Percentiles rank a stretch among this genome's conserved stretches.
These are phyloP conservation scores for Polydrusus cervinus DNA, from an alignment of 2,888 invertebrate genomes.

Conservation along the genomic window DNA sequence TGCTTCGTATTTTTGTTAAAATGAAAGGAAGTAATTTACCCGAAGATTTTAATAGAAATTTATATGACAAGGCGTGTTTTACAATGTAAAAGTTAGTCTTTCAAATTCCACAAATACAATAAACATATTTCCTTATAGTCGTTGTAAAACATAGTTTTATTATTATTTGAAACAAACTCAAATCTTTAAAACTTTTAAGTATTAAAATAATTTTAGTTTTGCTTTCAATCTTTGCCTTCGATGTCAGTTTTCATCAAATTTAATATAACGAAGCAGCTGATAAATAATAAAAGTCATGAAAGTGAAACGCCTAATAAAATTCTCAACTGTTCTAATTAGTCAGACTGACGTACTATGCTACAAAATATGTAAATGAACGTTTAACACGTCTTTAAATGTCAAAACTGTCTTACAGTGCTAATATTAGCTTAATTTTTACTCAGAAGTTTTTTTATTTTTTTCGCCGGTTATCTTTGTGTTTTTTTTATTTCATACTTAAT, in stretches of 20 bases:
- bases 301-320: slow-evolving; percentile 38
- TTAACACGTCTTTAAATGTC: slow-evolving; percentile 35
- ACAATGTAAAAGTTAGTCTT: too few species aligned
- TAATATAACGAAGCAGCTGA: slow-evolving; percentile 7
- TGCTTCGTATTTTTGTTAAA: too few species aligned
- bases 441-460: not conserved
- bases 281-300: slow-evolving; percentile 26
- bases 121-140: too few species aligned
- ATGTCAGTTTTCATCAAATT: slow-evolving; percentile 2
- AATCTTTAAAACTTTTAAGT: too few species aligned
- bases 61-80: too few species aligned
- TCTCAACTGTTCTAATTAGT: slow-evolving; percentile 30
- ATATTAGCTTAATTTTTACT: not conserved
- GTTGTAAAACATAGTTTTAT: too few species aligned
- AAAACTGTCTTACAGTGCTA: not conserved
- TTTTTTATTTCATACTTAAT: too few species aligned
- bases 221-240: not conserved
- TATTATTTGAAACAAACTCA: too few species aligned
- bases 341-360: slow-evolving; percentile 8
- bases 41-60: too few species aligned
- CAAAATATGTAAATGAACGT: slow-evolving; percentile 35
- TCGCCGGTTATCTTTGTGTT: not conserved
- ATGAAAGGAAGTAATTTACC: too few species aligned
- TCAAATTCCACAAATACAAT: too few species aligned
- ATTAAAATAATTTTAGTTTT: too few species aligned